phyloP scores from a whole-genome alignment of 2,113 vertebrate species.

The Heteronetta atricapilla region DNA sequence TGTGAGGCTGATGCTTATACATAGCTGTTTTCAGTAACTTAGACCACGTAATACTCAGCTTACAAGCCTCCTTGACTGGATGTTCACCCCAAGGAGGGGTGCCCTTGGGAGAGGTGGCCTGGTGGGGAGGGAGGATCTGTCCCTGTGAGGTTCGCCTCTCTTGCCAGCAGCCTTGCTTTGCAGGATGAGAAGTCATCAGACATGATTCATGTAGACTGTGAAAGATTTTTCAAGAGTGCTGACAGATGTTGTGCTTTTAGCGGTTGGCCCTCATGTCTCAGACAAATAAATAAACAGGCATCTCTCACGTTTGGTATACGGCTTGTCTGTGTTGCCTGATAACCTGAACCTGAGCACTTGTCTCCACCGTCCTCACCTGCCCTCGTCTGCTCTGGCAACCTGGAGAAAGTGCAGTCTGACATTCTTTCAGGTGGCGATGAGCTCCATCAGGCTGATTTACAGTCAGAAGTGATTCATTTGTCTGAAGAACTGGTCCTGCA shows the following conservation, averaged over 20 bases:
- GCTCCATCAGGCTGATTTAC: background rate
- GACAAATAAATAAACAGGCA: background rate
- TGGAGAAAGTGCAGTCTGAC: background rate
- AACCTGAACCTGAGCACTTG: background rate
- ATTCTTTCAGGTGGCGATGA: background rate
- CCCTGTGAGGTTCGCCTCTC: background rate
- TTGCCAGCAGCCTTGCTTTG: background rate
- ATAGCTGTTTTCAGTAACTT: background rate
- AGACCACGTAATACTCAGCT: background rate
- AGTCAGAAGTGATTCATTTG: background rate
- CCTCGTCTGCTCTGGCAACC: background rate
- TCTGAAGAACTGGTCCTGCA: background rate
- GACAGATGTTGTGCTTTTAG: background rate
- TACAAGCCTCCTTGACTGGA: background rate
- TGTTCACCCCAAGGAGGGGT: background rate
- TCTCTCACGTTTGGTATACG: background rate
- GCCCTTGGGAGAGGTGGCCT: background rate
- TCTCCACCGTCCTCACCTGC: background rate
- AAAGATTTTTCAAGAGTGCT: background rate
- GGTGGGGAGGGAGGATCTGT: background rate
- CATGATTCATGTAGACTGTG: background rate
- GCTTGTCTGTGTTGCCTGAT: background rate
- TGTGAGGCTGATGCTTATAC: background rate
- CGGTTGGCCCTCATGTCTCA: background rate
- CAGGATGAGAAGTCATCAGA: background rate